These are phyloP conservation scores for Lophochroa leadbeateri DNA, from an alignment of 2,113 vertebrate genomes.

Conservation along the genomic window DNA sequence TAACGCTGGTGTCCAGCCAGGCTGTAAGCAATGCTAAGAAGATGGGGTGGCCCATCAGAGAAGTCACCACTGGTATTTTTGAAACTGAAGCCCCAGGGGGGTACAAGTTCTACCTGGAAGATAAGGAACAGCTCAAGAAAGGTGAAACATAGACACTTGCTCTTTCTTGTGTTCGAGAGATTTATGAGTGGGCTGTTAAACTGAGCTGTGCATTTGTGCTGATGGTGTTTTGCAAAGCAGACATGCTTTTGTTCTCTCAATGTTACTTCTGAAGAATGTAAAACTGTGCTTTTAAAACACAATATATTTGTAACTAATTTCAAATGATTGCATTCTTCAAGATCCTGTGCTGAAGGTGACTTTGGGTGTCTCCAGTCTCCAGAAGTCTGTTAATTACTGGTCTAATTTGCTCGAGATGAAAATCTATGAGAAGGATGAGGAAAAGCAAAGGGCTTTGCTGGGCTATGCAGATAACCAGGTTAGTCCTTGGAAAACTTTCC, in stretches of 20 bases:
- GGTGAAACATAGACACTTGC: slow-evolving; percentile 64
- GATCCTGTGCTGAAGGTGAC: slow-evolving; percentile 93
- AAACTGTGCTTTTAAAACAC: rapidly evolving
- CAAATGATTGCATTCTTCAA: background rate
- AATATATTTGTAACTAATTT: background rate
- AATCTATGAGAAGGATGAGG: slow-evolving; percentile 84
- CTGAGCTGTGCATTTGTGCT: background rate
- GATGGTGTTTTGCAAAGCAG: background rate
- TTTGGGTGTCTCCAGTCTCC: slow-evolving; percentile 88
- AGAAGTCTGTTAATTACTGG: slow-evolving; percentile 89
- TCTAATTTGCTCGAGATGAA: slow-evolving; percentile 87
- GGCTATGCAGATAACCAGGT: slow-evolving; percentile 90
- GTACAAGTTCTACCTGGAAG: slow-evolving; percentile 90
- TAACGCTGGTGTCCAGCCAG: slow-evolving; percentile 88
- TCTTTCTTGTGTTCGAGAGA: background rate
- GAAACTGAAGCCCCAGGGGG: slow-evolving; percentile 89
- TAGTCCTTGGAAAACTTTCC: background rate
- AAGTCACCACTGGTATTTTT: slow-evolving; percentile 81
- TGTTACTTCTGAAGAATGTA: background rate
- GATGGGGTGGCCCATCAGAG: slow-evolving; percentile 86
- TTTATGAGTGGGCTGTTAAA: background rate
- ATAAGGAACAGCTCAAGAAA: slow-evolving; percentile 75
- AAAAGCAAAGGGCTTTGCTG: slow-evolving; percentile 82
- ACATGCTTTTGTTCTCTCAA: rapidly evolving
- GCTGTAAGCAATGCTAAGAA: slow-evolving; percentile 87